These are phyloP conservation scores for Sphecodes monilicornis DNA, from an alignment of 2,888 invertebrate genomes.

Conservation along the genomic window DNA sequence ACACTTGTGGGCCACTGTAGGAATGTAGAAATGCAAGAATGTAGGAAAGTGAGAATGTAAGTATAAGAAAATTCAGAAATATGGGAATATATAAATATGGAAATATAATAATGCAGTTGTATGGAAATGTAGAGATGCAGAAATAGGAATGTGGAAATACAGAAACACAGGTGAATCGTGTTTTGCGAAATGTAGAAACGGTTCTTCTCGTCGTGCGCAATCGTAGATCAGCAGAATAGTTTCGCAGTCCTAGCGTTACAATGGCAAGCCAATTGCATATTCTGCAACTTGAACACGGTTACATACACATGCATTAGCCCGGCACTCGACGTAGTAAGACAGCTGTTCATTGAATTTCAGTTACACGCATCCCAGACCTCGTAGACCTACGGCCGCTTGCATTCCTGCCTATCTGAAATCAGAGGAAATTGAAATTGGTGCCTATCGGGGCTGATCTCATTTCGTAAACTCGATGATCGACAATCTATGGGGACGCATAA, in stretches of 20 bases:
- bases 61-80: too few species aligned
- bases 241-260: background rate
- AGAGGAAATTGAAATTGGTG: constrained; percentile 61
- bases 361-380: constrained; percentile 14
- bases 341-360: constrained; percentile 54
- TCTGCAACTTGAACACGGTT: background rate
- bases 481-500: constrained; percentile 52
- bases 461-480: constrained; percentile 61
- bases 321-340: background rate
- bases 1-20: too few species aligned
- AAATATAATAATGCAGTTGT: too few species aligned
- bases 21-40: too few species aligned
- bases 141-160: too few species aligned
- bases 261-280: background rate
- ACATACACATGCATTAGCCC: background rate
- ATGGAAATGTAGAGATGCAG: too few species aligned
- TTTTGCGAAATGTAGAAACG: too few species aligned
- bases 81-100: too few species aligned
- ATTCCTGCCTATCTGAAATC: constrained; percentile 48
- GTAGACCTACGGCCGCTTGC: constrained; percentile 5
- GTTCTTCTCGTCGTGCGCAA: background rate
- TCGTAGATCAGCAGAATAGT: background rate
- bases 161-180: too few species aligned
- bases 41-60: too few species aligned
- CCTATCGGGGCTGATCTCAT: constrained; percentile 55